Percentiles rank a stretch among this genome's conserved stretches.
phyloP scores from a whole-genome alignment of 2,113 vertebrate genomes.

The Charadrius vociferus region DNA sequence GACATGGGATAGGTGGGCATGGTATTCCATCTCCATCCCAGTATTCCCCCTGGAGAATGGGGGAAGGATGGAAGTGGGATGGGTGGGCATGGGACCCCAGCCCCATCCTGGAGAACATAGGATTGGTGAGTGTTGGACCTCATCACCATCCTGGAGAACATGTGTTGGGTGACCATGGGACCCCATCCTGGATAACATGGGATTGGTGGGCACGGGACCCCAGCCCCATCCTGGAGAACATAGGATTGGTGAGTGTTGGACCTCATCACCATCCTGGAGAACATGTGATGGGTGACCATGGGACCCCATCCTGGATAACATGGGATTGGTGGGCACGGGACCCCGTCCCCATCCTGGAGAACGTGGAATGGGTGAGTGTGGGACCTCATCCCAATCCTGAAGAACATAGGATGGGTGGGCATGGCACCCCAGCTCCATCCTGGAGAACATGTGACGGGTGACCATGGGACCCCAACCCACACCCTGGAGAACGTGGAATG shows the following conservation, averaged over 20 bases:
- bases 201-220: background rate
- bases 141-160: too few relatives aligned
- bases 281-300: background rate
- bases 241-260: background rate
- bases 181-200: background rate
- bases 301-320: background rate
- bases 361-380: background rate
- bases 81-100: background rate
- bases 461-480: too few relatives aligned
- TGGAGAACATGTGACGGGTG: too few relatives aligned
- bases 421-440: too few relatives aligned
- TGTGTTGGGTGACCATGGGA: too few relatives aligned
- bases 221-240: background rate
- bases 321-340: background rate
- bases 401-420: too few relatives aligned
- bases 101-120: background rate
- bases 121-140: background rate
- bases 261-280: background rate
- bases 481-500: too few relatives aligned
- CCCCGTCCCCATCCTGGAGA: background rate
- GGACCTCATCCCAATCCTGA: too few relatives aligned
- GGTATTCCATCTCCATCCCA: background rate
- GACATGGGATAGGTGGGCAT: background rate
- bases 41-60: background rate
- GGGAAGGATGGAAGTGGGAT: background rate